Percentiles rank a stretch among this genome's conserved stretches.
Evolutionary conservation across 2,797 vertebrate species (phyloP).

Genomic region (Podarcis lilfordi): DNA sequence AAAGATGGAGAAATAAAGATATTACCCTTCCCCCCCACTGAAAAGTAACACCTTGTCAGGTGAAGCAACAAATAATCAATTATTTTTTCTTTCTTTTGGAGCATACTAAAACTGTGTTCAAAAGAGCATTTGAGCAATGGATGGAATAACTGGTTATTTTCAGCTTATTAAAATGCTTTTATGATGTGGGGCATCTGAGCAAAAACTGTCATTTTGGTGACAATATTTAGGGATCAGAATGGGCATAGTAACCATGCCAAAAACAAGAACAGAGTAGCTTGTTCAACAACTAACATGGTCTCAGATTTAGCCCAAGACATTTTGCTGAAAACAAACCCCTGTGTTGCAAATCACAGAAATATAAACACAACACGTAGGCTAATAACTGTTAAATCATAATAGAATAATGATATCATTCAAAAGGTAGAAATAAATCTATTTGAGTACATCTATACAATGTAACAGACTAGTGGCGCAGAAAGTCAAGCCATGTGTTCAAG

Average conservation of each 20-base stretch:
- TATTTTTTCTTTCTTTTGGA: background rate
- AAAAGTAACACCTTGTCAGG: background rate
- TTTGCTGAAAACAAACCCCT: background rate
- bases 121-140: conserved; percentile 13
- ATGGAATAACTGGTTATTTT: conserved; percentile 26
- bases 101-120: background rate
- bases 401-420: too few relatives aligned
- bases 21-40: background rate
- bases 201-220: conserved; percentile 60
- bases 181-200: conserved; percentile 45
- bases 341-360: too few relatives aligned
- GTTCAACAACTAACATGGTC: conserved; percentile 57
- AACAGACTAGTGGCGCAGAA: too few relatives aligned
- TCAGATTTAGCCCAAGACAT: conserved; percentile 48
- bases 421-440: too few relatives aligned
- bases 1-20: background rate
- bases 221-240: conserved; percentile 46
- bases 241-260: conserved; percentile 57
- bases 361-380: too few relatives aligned
- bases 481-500: too few relatives aligned
- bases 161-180: conserved; percentile 42
- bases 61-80: background rate
- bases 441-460: too few relatives aligned
- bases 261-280: conserved; percentile 63
- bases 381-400: too few relatives aligned